Evolutionary conservation across 1,140 invertebrate species (phyloP), one percentile per base, ranked within the genome.

Genomic region (Goniozus legneri): DNA sequence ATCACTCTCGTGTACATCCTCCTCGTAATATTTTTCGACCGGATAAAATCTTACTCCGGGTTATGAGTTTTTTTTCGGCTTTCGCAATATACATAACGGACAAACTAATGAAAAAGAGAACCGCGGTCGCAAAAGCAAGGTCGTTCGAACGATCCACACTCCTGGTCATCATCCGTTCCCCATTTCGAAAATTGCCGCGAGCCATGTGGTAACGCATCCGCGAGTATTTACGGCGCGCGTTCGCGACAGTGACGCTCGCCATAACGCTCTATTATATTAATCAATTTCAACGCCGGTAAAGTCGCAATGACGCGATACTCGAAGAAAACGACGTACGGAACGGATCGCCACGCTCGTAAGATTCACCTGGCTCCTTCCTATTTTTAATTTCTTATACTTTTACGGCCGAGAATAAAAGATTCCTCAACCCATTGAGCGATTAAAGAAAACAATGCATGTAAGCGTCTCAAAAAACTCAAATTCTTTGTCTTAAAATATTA

Each of bases 141-240:
- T 27, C 24, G 10, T 27, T 27, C 4, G 10, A 27, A 10, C 24
- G 10, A 27, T 27, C 10, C 4, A 27, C 10, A 27, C 24, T 27
- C 24, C 24, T 27, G 24, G 10, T 33, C 50, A 36, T 31, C 55
- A 44, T 48, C 43, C 41, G 18, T 18, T 42, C 44, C 45, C 56
- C 33, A 56, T 48, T 57, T 48, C 36, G 37, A 46, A 33, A 44
- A 47, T 43, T 47, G 55, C 27, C 21, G 15, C 37, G 14, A 18
- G 44, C 53, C 55, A 52, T 48, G 32, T 56, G 53, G 32, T 33
- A 19, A n/a, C n/a, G n/a, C n/a, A n/a, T n/a, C n/a, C n/a, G n/a
- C n/a, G n/a, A n/a, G n/a, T n/a, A n/a, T n/a, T n/a, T n/a, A n/a
- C n/a, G n/a, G n/a, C 49, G n/a, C 27, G 36, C 52, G 55, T 57